Base-by-base conservation (phyloP, 2,888 invertebrate genomes). In the Harpalus rufipes region DNA sequence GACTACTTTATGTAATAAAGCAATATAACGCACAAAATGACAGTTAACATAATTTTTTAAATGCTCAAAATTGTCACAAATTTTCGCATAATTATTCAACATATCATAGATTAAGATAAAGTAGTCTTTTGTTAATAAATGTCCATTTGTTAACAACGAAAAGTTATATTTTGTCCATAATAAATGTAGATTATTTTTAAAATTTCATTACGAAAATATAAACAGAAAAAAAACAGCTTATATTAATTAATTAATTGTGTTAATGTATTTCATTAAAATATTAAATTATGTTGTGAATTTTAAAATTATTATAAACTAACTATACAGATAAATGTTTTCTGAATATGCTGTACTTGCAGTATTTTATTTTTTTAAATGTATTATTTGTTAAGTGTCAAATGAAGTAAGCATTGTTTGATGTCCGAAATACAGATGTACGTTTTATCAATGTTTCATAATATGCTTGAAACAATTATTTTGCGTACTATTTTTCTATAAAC, bases 401-500 rank as follows among this genome's bases (percentile, higher is more conserved):
- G 12, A 59, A 74, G 41, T 44, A 74, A 32, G 51, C 72, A 74
- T 44, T 74, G 44, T 74, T 74, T 21, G 18, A 44, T 74, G 72
- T 74, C 72, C 41, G 14, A 68, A 68, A 63, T 74, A 74, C 72
- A 74, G 44, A 74, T 74, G 44, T 44, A 18, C 72, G 72, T 41
- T 74, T 68, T 74, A 74, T 74, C 72, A 74, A 81, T 81, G 61
- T 63, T 81, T 61, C 61, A 61, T 63, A 65, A 78, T 65, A 59
- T 44, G 51, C 39, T 81, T 63, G 44, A 63, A 63, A 63, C 39
- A 81, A 44, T 81, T 81, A 61, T 25, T 81, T 81, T 81, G 81
- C 81, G 61, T 61, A 81, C 61, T 81, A 81, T 81, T 81, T 81
- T 81, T 81, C 81, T 81, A 81, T 81, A 65, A 81, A 81, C 61